Percentiles rank a stretch among this genome's conserved stretches.
Evolutionary conservation across 53 echinoderm and acorn worm genomes (phyloP).

Genomic region (Paelopatides confundens): DNA sequence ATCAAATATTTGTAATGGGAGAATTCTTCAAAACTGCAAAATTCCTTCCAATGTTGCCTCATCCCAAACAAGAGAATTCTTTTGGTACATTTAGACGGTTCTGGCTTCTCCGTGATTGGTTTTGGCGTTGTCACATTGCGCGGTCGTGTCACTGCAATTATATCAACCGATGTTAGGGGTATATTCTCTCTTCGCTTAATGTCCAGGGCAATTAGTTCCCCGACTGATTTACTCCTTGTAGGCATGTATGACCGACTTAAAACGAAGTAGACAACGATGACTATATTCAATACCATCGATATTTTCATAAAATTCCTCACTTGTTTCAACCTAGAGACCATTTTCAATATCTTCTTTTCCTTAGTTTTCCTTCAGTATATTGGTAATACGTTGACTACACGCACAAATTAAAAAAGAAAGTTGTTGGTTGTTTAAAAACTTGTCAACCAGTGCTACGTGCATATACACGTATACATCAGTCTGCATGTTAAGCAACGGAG

Average conservation of each 20-base stretch:
- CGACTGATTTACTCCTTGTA: too few species aligned
- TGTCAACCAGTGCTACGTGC: too few species aligned
- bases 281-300: neutral
- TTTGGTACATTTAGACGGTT: neutral
- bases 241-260: neutral
- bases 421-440: too few species aligned
- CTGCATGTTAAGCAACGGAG: too few species aligned
- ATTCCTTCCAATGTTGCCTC: slow-evolving; percentile 29
- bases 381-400: too few species aligned
- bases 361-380: too few species aligned
- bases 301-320: neutral
- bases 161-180: too few species aligned
- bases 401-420: too few species aligned
- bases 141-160: neutral
- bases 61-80: neutral
- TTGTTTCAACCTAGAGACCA: neutral
- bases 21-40: slow-evolving; percentile 24
- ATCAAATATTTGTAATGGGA: slow-evolving; percentile 31
- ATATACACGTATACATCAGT: too few species aligned
- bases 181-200: too few species aligned
- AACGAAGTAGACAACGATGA: neutral
- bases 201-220: too few species aligned
- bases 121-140: neutral
- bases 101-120: neutral
- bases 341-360: neutral